Evolutionary conservation across 2,888 invertebrate genomes (phyloP).

Genomic region (Plutella xylostella): DNA sequence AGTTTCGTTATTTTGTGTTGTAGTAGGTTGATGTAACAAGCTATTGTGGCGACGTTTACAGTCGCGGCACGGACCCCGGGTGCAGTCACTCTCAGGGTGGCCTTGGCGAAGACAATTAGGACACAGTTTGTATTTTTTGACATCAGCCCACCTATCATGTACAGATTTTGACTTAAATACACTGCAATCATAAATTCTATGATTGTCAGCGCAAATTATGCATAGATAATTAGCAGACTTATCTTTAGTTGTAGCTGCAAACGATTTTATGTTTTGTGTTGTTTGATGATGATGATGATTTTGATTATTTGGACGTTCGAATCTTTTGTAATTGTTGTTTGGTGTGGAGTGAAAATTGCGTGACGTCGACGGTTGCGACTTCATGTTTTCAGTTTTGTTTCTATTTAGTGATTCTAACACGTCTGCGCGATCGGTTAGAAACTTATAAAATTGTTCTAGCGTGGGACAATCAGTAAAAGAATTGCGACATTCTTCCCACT

Average conservation of each 20-base stretch:
- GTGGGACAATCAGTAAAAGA: slow-evolving; percentile 5
- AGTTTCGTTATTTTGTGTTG: neutral
- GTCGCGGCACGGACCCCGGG: neutral
- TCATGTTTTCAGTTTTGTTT: slow-evolving; percentile 1
- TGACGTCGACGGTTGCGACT: no score
- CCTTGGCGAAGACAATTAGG: slow-evolving; percentile 1
- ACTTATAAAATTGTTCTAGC: slow-evolving; percentile 8
- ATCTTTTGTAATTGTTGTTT: no score
- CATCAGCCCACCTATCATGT: slow-evolving; percentile 4
- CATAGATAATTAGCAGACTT: no score
- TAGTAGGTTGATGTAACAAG: no score
- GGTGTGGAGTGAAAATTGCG: no score
- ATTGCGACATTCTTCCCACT: slow-evolving; percentile 13
- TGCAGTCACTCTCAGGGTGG: neutral
- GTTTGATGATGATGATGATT: neutral
- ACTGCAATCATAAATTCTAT: slow-evolving; percentile 12
- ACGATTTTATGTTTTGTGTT: no score
- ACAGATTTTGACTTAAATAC: slow-evolving; percentile 5
- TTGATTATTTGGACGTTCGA: neutral
- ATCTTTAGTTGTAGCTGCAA: neutral
- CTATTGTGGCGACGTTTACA: neutral
- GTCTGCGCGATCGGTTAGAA: slow-evolving; percentile 11
- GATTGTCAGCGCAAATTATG: slow-evolving; percentile 6
- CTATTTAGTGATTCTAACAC: slow-evolving; percentile 8
- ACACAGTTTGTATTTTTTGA: slow-evolving; percentile 8